A percentile compares a stretch with the other conserved stretches of the same genome.
Conservation (phyloP, 2,797 vertebrate species). For the Strix occidentalis region DNA sequence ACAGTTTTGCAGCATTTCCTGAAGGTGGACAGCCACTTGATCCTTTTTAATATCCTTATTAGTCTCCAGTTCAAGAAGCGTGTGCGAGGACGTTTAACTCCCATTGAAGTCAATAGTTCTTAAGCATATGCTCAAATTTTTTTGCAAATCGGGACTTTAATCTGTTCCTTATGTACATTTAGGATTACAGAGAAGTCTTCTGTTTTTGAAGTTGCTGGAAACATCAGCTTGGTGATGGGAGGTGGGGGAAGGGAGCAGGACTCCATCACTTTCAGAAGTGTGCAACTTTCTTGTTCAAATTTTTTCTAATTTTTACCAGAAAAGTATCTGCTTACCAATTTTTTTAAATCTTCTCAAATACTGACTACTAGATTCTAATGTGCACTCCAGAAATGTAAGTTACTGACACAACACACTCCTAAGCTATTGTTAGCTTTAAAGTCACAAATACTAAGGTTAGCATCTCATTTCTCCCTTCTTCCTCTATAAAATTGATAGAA, state of each 20-base stretch:
- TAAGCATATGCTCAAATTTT: constrained; percentile 60
- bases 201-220: constrained; percentile 66
- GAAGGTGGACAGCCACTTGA: constrained; percentile 1
- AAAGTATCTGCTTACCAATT: constrained; percentile 35
- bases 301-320: constrained; percentile 14
- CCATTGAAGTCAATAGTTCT: constrained; percentile 54
- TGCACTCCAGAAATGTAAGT: neutral
- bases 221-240: constrained; percentile 31
- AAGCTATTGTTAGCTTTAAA: neutral
- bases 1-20: constrained; percentile 14
- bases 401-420: neutral
- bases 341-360: neutral
- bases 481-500: neutral
- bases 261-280: constrained; percentile 10
- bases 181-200: constrained; percentile 57
- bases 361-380: neutral
- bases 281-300: neutral
- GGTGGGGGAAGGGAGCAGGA: constrained; percentile 34
- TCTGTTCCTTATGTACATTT: constrained; percentile 66
- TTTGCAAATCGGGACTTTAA: constrained; percentile 51
- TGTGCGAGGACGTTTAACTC: constrained; percentile 46
- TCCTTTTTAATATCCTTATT: constrained; percentile 42
- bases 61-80: constrained; percentile 29
- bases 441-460: neutral
- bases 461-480: neutral